Base-by-base conservation (phyloP, 1,140 invertebrate genomes). In the Anoplolepis gracilipes region DNA sequence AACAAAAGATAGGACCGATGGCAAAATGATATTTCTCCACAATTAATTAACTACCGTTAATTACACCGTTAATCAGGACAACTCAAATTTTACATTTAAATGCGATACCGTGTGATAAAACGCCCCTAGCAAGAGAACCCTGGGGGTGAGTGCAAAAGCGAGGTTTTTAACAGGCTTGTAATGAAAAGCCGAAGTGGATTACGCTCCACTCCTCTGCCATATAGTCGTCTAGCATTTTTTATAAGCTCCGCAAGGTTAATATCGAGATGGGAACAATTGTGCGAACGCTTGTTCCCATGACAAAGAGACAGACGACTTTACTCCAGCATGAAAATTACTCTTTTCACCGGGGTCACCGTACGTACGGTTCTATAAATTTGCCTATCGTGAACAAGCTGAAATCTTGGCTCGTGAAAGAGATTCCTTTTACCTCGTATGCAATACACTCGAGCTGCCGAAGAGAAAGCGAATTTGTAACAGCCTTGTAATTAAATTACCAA, bases 401-500 rank as follows among this genome's bases (percentile, higher is more conserved):
- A 82, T 82, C 67, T 69, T 69, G 42, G 25, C 28, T 82, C n/a
- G 39, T 73, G 19, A 73, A 82, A 42, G 36, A 13, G 36, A 59
- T 46, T n/a, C 25, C 13, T 59, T 33, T 33, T 22, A 13, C 7
- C 25, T 49, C 46, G 16, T 16, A 1, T 22, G 49, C 65, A 72
- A 82, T 82, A 42, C 39, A 69, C 53, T 25, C 36, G 11, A n/a
- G 11, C 65, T 59, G 19, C 67, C 36, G 28, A 22, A 82, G 67
- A 39, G 53, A 82, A 46, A 61, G 53, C 67, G n/a, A 82, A 82
- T 73, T 73, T 72, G 78, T 73, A 82, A 82, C 53, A 22, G 67
- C 36, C 28, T 61, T 13, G 36, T 82, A 82, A 82, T 82, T 82
- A 82, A 82, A 82, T 82, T 82, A 82, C 78, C 36, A 73, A 82